A percentile compares a stretch with the other conserved stretches of the same genome.
Evolutionary conservation across 2,888 invertebrate species (phyloP).

Genomic region (Heliconius hortense): DNA sequence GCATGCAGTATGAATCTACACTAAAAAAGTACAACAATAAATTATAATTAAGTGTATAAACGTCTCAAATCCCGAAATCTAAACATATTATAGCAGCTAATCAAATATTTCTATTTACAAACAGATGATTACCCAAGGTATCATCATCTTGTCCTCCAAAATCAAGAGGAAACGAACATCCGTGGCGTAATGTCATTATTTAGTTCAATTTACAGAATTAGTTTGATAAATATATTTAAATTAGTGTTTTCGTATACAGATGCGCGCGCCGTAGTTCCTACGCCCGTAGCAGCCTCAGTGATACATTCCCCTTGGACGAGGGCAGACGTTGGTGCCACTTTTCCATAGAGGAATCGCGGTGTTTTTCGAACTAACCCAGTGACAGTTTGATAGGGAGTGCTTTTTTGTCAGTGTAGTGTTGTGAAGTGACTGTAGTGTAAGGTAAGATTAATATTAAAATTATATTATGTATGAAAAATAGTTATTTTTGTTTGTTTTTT

Average conservation of each 20-base stretch:
- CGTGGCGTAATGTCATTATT: constrained; percentile 61
- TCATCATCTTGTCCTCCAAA: constrained; percentile 10
- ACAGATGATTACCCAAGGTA: not conserved
- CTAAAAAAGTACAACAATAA: not conserved
- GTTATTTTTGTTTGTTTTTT: not conserved
- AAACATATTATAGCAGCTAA: not conserved
- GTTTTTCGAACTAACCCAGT: constrained; percentile 36
- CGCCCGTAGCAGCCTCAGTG: constrained; percentile 61
- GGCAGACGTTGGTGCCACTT: constrained; percentile 31
- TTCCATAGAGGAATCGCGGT: constrained; percentile 22
- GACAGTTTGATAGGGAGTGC: constrained; percentile 42
- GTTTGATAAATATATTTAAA: constrained; percentile 78
- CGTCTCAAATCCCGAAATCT: not conserved
- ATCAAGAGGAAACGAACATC: not conserved
- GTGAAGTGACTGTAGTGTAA: constrained; percentile 41
- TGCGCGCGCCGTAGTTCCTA: constrained; percentile 75
- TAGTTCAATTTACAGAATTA: constrained; percentile 79
- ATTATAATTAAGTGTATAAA: not conserved
- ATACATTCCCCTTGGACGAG: constrained; percentile 34
- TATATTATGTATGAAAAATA: not conserved
- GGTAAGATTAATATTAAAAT: constrained; percentile 30
- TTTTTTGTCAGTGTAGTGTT: constrained; percentile 41
- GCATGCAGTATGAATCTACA: too few species aligned
- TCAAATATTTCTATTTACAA: not conserved
- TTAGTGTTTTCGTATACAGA: constrained; percentile 69